These are phyloP conservation scores for Oreonectes daqikongensis DNA, from an alignment of 2,797 vertebrate species.

Conservation along the genomic window DNA sequence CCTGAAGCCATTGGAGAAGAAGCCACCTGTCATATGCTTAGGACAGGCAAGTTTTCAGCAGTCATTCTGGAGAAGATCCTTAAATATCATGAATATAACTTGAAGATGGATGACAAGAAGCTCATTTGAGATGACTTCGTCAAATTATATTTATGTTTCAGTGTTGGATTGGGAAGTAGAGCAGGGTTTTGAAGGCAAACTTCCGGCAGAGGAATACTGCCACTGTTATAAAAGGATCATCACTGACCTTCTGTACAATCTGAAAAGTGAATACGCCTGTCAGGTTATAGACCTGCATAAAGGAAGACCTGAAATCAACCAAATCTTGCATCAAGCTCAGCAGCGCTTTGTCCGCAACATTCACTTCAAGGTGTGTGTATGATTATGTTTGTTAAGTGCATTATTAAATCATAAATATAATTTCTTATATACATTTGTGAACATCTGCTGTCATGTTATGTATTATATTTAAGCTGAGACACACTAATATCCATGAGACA, in stretches of 20 bases:
- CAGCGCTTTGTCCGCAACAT: slow-evolving; percentile 65
- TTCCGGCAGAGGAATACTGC: slow-evolving; percentile 67
- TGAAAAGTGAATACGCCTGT: slow-evolving; percentile 63
- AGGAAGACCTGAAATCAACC: slow-evolving; percentile 64
- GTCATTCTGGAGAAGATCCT: neutral
- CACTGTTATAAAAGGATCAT: slow-evolving; percentile 74
- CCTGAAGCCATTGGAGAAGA: slow-evolving; percentile 59
- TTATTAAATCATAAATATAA: too few species aligned
- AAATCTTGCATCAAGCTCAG: slow-evolving; percentile 61
- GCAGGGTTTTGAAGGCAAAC: slow-evolving; percentile 62
- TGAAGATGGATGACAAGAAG: neutral
- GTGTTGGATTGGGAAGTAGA: slow-evolving; percentile 72
- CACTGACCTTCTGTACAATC: slow-evolving; percentile 69
- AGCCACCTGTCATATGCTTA: slow-evolving; percentile 61
- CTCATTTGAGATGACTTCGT: neutral
- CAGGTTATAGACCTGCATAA: slow-evolving; percentile 67
- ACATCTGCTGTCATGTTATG: too few species aligned
- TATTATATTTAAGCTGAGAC: too few species aligned
- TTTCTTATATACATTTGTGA: too few species aligned
- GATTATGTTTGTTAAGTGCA: neutral
- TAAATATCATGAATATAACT: neutral
- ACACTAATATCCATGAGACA: too few species aligned
- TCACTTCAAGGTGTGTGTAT: slow-evolving; percentile 63
- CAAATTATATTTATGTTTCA: slow-evolving; percentile 46
- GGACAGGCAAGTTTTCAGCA: slow-evolving; percentile 61